phyloP scores from a whole-genome alignment of 2,888 invertebrate species.

The Bombylius major region DNA sequence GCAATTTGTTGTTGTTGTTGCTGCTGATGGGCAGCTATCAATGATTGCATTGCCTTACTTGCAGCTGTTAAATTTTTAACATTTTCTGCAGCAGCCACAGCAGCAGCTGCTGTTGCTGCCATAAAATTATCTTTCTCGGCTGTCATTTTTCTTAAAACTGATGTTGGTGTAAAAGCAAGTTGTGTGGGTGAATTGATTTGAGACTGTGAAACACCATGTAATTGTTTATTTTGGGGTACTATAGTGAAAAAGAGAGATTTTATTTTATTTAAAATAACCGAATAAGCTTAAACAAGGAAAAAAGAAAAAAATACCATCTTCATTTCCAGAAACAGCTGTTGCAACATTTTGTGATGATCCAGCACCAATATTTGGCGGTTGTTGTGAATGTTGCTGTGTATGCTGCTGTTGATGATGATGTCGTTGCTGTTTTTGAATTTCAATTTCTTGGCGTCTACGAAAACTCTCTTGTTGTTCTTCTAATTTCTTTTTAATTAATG shows the following conservation, averaged over 20 bases:
- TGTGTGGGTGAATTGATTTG: conserved; percentile 48
- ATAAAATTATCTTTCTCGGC: conserved; percentile 61
- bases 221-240: conserved; percentile 8
- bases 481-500: conserved; percentile 75
- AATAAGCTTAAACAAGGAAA: no score
- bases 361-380: neutral
- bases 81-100: conserved; percentile 12
- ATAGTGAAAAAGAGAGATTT: neutral
- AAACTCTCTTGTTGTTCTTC: conserved; percentile 80
- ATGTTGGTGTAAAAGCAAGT: conserved; percentile 84
- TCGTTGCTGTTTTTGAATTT: conserved; percentile 17
- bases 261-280: no score
- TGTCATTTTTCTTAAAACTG: conserved; percentile 88
- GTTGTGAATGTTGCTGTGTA: neutral
- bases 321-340: neutral
- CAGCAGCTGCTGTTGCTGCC: conserved; percentile 11
- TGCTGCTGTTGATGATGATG: conserved; percentile 7
- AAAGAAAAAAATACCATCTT: neutral
- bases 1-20: conserved; percentile 19
- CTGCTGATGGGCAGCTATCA: conserved; percentile 9
- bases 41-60: conserved; percentile 11
- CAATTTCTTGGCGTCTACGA: conserved; percentile 61
- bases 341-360: neutral
- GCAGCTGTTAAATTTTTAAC: neutral
- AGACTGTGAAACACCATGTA: conserved; percentile 20